Conservation (phyloP, 2,113 vertebrate species). For the Pan paniscus region DNA sequence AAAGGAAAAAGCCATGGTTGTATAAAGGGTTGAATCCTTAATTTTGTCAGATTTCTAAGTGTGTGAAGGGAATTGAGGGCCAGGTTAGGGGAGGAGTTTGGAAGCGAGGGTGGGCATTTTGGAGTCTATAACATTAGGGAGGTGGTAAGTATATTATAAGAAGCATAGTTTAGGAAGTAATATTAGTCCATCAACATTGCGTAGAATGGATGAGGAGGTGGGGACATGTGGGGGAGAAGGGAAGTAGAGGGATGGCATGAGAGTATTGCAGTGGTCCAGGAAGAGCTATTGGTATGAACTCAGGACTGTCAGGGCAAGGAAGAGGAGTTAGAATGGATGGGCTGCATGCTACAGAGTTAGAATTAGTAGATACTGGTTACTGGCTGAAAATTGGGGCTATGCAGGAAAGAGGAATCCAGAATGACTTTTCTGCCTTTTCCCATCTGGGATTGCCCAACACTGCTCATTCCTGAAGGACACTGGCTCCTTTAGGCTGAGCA, state of each 20-base stretch:
- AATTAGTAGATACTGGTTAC: not conserved
- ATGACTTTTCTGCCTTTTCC: not conserved
- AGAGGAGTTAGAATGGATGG: not conserved
- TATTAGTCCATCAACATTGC: not conserved
- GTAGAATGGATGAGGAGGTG: not conserved
- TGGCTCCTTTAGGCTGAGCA: not conserved
- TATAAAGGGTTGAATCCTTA: not conserved
- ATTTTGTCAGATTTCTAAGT: slow-evolving; percentile 7
- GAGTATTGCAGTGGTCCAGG: not conserved
- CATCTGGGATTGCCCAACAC: not conserved
- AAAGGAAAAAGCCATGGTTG: not conserved
- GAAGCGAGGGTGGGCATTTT: not conserved
- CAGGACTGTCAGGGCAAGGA: not conserved
- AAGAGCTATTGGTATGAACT: not conserved
- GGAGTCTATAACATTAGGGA: not conserved
- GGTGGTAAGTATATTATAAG: not conserved
- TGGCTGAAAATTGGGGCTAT: not conserved
- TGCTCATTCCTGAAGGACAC: not conserved
- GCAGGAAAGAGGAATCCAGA: not conserved
- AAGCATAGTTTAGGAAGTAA: not conserved
- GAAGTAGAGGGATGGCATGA: not conserved
- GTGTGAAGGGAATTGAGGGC: not conserved
- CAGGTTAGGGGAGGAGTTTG: not conserved
- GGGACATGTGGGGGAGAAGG: too few species aligned
- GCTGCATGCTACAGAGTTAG: not conserved